Conservation (phyloP, 1,140 invertebrate species). For the Drosophila suzukii region DNA sequence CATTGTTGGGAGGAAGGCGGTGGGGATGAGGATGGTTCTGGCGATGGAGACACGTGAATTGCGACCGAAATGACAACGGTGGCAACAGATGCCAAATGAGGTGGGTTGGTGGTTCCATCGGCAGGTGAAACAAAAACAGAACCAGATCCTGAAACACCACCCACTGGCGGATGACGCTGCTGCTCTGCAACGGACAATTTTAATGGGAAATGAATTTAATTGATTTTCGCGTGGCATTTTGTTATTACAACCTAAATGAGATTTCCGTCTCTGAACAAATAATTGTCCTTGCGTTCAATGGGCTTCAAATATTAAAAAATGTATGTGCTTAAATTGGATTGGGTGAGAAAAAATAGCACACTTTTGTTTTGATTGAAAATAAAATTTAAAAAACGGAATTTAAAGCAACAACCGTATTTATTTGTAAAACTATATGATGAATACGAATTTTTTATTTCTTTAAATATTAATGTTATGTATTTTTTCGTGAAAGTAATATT, state of each 20-base stretch:
- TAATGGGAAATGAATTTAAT: constrained; percentile 74
- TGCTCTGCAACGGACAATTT: constrained; percentile 53
- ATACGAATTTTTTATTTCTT: no score
- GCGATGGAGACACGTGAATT: constrained; percentile 30
- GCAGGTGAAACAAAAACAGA: neutral
- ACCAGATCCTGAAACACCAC: neutral
- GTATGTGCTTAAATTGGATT: constrained; percentile 7
- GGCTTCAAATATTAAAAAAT: constrained; percentile 18
- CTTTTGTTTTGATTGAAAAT: neutral
- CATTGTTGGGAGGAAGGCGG: constrained; percentile 36
- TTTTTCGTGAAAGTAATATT: neutral
- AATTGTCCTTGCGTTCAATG: constrained; percentile 8
- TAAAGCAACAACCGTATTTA: neutral
- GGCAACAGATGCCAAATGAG: constrained; percentile 65
- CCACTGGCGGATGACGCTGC: constrained; percentile 26
- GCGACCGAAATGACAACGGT: constrained; percentile 62
- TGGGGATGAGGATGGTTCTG: neutral
- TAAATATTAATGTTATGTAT: neutral
- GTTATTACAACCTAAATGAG: constrained; percentile 73
- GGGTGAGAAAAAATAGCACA: neutral
- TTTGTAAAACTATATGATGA: neutral
- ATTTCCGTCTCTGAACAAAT: constrained; percentile 37
- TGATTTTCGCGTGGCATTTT: constrained; percentile 68
- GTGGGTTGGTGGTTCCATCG: constrained; percentile 23
- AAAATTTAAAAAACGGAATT: neutral